These are phyloP conservation scores for Etheostoma perlongum DNA, from an alignment of 2,797 vertebrate species.

Conservation along the genomic window DNA sequence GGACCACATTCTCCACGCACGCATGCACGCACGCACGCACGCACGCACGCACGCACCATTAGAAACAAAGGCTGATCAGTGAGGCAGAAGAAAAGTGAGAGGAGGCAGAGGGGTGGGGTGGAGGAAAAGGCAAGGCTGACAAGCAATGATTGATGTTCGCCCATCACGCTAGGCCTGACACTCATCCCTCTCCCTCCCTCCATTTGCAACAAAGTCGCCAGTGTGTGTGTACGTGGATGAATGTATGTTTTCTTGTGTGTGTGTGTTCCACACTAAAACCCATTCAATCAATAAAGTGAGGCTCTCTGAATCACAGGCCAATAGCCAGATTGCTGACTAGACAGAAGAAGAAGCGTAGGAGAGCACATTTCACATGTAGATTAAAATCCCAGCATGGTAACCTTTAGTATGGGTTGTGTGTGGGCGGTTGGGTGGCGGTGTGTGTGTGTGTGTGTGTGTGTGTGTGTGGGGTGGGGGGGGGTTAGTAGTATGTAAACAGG, in stretches of 20 bases:
- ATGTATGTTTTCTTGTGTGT: conserved; percentile 59
- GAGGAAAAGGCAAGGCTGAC: conserved; percentile 70
- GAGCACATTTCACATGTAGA: conserved; percentile 86
- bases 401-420: conserved; percentile 71
- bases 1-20: conserved; percentile 48
- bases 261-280: conserved; percentile 74
- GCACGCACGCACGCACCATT: conserved; percentile 43
- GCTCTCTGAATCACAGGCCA: conserved; percentile 74
- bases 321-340: conserved; percentile 83
- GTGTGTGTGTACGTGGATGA: conserved; percentile 58
- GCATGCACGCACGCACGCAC: conserved; percentile 40
- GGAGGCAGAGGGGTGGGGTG: conserved; percentile 35
- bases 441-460: conserved; percentile 11
- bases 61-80: conserved; percentile 81
- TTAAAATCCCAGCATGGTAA: conserved; percentile 81
- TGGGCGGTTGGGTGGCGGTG: conserved; percentile 32
- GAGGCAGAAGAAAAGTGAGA: conserved; percentile 77
- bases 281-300: conserved; percentile 86
- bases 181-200: conserved; percentile 71
- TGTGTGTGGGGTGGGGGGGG: no score
- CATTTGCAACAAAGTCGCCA: conserved; percentile 76
- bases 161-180: conserved; percentile 80
- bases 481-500: conserved; percentile 65
- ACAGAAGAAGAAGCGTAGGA: conserved; percentile 74
- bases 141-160: conserved; percentile 83